These are phyloP conservation scores for Molossus molossus DNA, from an alignment of 2,797 vertebrate species.

Conservation along the genomic window DNA sequence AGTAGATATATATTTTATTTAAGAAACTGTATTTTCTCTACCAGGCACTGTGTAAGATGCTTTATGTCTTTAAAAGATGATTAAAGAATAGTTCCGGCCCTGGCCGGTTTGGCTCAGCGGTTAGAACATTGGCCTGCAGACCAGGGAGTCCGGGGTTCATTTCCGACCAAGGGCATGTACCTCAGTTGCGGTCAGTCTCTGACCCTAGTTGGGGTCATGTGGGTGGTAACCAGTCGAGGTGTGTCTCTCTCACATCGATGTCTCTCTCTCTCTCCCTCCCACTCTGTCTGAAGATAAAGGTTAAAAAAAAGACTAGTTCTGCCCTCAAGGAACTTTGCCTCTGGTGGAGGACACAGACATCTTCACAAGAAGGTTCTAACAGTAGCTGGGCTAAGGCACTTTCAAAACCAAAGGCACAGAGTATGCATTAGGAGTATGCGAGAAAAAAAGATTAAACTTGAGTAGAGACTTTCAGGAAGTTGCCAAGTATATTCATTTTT, in stretches of 20 bases:
- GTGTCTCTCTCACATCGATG: too few relatives aligned
- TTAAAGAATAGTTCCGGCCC: background rate
- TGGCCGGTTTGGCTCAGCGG: too few relatives aligned
- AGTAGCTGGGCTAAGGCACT: background rate
- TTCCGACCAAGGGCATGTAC: too few relatives aligned
- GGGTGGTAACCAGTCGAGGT: too few relatives aligned
- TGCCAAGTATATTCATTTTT: background rate
- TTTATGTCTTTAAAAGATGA: background rate
- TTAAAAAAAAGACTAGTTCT: too few relatives aligned
- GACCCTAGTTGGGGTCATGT: too few relatives aligned
- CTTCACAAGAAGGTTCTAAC: background rate
- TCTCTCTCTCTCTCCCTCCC: too few relatives aligned
- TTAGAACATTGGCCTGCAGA: too few relatives aligned
- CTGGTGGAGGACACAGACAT: background rate
- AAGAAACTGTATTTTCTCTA: background rate
- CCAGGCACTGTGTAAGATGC: background rate
- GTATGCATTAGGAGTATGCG: background rate
- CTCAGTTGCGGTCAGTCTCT: too few relatives aligned
- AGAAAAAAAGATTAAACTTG: background rate
- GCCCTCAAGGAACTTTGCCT: background rate
- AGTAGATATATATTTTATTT: background rate
- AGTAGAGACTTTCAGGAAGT: background rate
- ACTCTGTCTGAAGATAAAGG: too few relatives aligned
- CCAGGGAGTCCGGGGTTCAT: too few relatives aligned
- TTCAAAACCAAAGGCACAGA: background rate